Percentiles rank a stretch among this genome's conserved stretches.
Evolutionary conservation across 2,113 vertebrate genomes (phyloP).

Genomic region (Panthera leo): DNA sequence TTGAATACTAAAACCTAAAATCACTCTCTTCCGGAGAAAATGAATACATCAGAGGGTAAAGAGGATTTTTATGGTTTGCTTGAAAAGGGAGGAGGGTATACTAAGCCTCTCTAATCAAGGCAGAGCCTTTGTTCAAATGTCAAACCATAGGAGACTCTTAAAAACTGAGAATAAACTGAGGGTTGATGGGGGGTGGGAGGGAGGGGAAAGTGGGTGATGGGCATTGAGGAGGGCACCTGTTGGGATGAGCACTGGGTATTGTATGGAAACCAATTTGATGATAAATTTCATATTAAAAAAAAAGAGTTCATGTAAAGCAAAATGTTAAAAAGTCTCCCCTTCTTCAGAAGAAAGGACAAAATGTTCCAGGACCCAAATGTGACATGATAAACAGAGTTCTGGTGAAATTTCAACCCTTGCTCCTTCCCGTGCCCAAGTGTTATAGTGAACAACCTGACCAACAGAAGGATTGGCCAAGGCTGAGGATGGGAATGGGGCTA

Average conservation of each 20-base stretch:
- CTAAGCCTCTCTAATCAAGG: not conserved
- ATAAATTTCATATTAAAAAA: too few species aligned
- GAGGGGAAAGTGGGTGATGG: too few species aligned
- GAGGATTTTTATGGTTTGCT: not conserved
- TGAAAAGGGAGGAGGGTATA: not conserved
- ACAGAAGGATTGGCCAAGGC: not conserved
- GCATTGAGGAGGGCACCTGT: too few species aligned
- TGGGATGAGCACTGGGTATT: too few species aligned
- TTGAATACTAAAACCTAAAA: conserved; percentile 19
- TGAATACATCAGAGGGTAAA: not conserved
- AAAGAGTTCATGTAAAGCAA: too few species aligned
- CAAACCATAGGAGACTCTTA: not conserved
- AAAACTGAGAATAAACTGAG: too few species aligned
- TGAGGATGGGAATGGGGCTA: not conserved
- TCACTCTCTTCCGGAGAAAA: not conserved
- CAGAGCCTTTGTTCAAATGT: not conserved
- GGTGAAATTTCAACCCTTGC: not conserved
- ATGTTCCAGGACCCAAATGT: not conserved
- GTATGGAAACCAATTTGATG: too few species aligned
- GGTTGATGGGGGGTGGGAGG: too few species aligned
- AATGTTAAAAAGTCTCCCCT: not conserved
- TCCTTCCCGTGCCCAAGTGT: not conserved
- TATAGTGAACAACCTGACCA: not conserved
- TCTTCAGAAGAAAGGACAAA: not conserved
- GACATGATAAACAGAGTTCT: not conserved